These are phyloP conservation scores for Epizoanthus rinbou DNA, from an alignment of 92 coral and sea anemone species.

Conservation along the genomic window DNA sequence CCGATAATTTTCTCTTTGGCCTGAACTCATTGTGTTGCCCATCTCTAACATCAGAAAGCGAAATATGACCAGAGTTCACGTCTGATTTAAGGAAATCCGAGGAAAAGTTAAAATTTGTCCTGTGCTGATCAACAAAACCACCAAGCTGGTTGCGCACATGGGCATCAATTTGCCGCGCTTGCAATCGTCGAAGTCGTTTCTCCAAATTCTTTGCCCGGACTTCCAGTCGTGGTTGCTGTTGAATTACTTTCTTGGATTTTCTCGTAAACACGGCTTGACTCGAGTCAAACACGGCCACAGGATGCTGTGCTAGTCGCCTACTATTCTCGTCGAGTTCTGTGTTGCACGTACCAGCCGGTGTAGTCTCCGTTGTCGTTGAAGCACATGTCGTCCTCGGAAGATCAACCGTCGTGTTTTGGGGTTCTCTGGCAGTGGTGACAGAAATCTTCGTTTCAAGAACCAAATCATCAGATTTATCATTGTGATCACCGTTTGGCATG, in stretches of 20 bases:
- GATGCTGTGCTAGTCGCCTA: conserved; percentile 80
- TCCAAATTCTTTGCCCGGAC: conserved; percentile 90
- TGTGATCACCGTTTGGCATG: conserved; percentile 94
- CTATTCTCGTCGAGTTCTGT: conserved; percentile 79
- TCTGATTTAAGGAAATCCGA: conserved; percentile 46
- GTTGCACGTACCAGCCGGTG: conserved; percentile 92
- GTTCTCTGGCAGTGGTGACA: conserved; percentile 55
- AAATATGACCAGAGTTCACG: conserved; percentile 35
- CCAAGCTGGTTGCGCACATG: conserved; percentile 97
- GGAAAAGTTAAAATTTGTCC: conserved; percentile 48
- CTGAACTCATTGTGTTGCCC: conserved; percentile 15
- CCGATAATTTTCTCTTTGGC: conserved; percentile 34
- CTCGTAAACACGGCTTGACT: conserved; percentile 71
- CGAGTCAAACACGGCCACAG: conserved; percentile 80
- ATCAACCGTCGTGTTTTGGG: conserved; percentile 77
- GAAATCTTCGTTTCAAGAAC: conserved; percentile 58
- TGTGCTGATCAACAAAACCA: conserved; percentile 69
- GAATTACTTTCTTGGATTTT: conserved; percentile 69
- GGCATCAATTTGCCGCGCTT: conserved; percentile 99
- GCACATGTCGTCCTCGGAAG: conserved; percentile 92
- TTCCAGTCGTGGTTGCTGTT: conserved; percentile 81
- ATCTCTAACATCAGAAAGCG: conserved; percentile 48
- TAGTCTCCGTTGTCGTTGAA: conserved; percentile 85
- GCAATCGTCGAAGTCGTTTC: conserved; percentile 98
- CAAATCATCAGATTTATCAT: conserved; percentile 63